Evolutionary conservation across 2,797 vertebrate species (phyloP).

Genomic region (Sebastes itinus): DNA sequence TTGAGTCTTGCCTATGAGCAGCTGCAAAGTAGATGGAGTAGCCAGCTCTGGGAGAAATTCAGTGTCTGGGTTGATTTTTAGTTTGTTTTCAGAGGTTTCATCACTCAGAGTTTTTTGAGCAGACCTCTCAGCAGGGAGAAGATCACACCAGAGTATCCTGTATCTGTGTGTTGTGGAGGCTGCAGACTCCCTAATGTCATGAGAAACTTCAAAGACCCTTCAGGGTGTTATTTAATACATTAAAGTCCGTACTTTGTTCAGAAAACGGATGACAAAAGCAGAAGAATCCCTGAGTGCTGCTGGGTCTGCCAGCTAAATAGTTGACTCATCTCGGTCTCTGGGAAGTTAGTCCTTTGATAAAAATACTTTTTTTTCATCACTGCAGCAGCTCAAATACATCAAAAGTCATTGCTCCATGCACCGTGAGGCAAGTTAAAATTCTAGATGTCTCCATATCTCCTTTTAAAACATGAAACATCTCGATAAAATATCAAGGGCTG

Average conservation of each 20-base stretch:
- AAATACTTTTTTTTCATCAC: too few species aligned
- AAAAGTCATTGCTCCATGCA: neutral
- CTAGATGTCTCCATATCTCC: neutral
- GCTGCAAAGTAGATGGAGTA: neutral
- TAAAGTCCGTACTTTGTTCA: neutral
- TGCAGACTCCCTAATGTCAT: neutral
- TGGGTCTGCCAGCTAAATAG: neutral
- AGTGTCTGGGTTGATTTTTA: neutral
- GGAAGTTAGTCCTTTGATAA: neutral
- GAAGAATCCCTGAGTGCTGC: neutral
- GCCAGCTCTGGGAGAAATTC: neutral
- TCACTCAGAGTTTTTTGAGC: neutral
- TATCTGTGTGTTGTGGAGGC: neutral
- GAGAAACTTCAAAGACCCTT: neutral
- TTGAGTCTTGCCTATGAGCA: neutral
- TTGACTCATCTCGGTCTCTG: neutral
- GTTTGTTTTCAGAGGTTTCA: neutral
- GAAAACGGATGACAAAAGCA: neutral
- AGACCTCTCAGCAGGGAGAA: neutral
- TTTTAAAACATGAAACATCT: neutral
- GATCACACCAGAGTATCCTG: neutral
- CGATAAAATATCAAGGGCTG: neutral
- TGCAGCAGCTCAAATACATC: neutral
- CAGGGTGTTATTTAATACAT: neutral
- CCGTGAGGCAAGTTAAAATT: neutral